phyloP scores from a whole-genome alignment of 2,113 vertebrate genomes.

The Deroptyus accipitrinus region DNA sequence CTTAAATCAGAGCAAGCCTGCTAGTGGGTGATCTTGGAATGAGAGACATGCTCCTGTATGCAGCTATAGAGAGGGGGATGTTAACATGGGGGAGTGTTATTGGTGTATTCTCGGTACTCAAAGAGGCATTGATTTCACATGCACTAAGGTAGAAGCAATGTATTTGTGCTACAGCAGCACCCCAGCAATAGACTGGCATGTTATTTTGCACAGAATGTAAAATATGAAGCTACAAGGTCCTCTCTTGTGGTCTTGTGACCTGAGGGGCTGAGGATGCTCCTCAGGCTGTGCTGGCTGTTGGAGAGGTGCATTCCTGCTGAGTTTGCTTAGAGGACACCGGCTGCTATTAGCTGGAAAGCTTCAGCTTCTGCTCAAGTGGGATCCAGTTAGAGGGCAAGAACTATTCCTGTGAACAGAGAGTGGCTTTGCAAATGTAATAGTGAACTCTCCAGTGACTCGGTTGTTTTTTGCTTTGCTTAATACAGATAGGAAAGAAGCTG shows the following conservation, averaged over 20 bases:
- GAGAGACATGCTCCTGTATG: accelerated
- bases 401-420: background rate
- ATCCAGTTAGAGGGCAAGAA: background rate
- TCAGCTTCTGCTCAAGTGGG: background rate
- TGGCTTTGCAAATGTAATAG: background rate
- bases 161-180: accelerated
- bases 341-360: background rate
- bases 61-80: background rate
- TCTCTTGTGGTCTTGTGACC: background rate
- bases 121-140: background rate
- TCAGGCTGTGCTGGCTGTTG: accelerated
- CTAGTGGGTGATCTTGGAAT: background rate
- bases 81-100: background rate
- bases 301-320: background rate
- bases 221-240: background rate
- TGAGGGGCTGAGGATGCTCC: background rate
- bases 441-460: background rate
- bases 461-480: background rate
- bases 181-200: accelerated
- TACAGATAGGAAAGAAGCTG: background rate
- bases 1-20: background rate
- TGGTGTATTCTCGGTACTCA: too few species aligned
- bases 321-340: background rate
- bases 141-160: accelerated
- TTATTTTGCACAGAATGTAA: background rate